Conservation (phyloP, 2,797 vertebrate species). For the Diceros bicornis region DNA sequence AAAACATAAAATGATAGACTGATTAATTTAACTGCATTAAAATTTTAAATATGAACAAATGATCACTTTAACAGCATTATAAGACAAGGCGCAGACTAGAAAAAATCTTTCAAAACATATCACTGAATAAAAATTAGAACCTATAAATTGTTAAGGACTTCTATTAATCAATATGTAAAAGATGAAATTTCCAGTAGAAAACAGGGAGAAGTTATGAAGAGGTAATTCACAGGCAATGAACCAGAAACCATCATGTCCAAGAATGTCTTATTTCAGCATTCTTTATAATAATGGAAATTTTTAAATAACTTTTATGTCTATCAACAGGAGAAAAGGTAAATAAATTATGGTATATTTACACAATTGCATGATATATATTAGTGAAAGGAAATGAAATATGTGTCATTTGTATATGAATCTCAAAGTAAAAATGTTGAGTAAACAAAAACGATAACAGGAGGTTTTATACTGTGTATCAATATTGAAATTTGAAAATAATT, state of each 20-base stretch:
- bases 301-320: background rate
- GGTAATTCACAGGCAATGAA: background rate
- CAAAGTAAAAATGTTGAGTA: background rate
- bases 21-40: constrained; percentile 4
- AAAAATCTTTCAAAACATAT: background rate
- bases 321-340: background rate
- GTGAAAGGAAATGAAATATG: background rate
- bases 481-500: background rate
- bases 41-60: background rate
- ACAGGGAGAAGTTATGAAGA: background rate
- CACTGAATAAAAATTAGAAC: constrained; percentile 8
- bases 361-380: background rate
- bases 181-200: background rate
- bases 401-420: background rate
- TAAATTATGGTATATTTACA: background rate
- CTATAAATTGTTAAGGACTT: background rate
- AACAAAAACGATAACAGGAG: background rate
- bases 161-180: background rate
- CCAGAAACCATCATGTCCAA: background rate
- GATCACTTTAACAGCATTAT: background rate
- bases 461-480: background rate
- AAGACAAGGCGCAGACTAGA: background rate
- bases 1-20: background rate
- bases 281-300: background rate
- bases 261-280: background rate